Percentiles rank a stretch among this genome's conserved stretches.
Evolutionary conservation across 1,140 invertebrate species (phyloP).

Genomic region (Lasioglossum baleicum): DNA sequence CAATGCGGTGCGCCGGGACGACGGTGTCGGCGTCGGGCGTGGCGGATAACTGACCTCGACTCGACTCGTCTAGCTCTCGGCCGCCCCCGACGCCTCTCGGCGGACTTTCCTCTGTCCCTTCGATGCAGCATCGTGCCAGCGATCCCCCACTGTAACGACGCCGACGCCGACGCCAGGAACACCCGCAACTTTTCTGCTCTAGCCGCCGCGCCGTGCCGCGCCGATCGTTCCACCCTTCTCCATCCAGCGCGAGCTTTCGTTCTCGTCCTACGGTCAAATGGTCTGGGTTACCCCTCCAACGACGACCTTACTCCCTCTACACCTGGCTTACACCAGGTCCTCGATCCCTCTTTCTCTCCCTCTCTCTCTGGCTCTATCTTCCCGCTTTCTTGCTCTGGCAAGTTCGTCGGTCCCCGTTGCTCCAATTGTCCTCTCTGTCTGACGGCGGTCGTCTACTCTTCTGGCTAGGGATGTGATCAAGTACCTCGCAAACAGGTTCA

Average conservation of each 20-base stretch:
- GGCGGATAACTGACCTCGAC: conserved; percentile 76
- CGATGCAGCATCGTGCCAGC: conserved; percentile 31
- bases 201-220: background rate
- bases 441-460: conserved; percentile 10
- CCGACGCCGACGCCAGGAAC: conserved; percentile 2
- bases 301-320: conserved; percentile 44
- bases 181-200: conserved; percentile 9
- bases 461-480: background rate
- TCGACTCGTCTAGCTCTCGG: conserved; percentile 60
- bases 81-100: conserved; percentile 52
- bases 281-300: conserved; percentile 40
- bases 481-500: too few relatives aligned
- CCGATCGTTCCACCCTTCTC: conserved; percentile 13
- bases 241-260: conserved; percentile 24
- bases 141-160: conserved; percentile 20
- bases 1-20: conserved; percentile 66
- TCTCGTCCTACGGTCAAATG: conserved; percentile 45
- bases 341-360: background rate
- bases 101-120: conserved; percentile 15
- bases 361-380: conserved; percentile 14
- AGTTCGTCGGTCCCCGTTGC: too few relatives aligned
- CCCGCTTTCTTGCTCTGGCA: too few relatives aligned
- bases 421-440: too few relatives aligned
- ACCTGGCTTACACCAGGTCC: conserved; percentile 36
- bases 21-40: conserved; percentile 70